Conservation (phyloP, 2,797 vertebrate genomes). For the Coccyzus lansbergi region DNA sequence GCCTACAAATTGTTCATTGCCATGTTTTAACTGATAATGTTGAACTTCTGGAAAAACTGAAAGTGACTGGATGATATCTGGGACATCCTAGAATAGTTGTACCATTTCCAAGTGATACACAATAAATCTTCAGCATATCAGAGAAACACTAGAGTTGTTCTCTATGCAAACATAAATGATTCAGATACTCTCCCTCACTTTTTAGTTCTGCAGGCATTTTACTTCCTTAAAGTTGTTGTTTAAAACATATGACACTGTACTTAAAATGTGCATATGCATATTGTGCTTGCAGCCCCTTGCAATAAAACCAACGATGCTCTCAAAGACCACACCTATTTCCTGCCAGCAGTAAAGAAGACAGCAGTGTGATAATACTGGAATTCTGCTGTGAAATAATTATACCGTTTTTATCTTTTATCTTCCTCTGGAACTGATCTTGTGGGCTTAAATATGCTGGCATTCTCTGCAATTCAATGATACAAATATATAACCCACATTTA, state of each 20-base stretch:
- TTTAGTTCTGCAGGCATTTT: not conserved
- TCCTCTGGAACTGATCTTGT: not conserved
- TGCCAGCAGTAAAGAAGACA: not conserved
- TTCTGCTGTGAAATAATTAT: not conserved
- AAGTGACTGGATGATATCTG: not conserved
- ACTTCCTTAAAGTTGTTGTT: not conserved
- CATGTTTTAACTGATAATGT: not conserved
- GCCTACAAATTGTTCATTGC: accelerated
- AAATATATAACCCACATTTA: not conserved
- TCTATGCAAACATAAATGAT: not conserved
- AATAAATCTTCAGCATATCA: not conserved
- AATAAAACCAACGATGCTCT: not conserved
- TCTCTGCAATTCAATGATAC: not conserved
- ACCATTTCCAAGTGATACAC: not conserved
- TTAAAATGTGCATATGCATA: not conserved
- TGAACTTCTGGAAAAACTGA: not conserved
- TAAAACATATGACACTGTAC: not conserved
- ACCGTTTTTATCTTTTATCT: not conserved
- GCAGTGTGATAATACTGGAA: not conserved
- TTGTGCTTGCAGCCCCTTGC: not conserved
- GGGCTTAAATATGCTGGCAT: not conserved
- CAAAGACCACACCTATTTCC: not conserved
- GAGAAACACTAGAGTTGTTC: not conserved
- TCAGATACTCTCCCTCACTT: not conserved
- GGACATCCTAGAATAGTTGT: not conserved